Conservation (phyloP, 2,888 invertebrate species). For the Drosophila rellima region DNA sequence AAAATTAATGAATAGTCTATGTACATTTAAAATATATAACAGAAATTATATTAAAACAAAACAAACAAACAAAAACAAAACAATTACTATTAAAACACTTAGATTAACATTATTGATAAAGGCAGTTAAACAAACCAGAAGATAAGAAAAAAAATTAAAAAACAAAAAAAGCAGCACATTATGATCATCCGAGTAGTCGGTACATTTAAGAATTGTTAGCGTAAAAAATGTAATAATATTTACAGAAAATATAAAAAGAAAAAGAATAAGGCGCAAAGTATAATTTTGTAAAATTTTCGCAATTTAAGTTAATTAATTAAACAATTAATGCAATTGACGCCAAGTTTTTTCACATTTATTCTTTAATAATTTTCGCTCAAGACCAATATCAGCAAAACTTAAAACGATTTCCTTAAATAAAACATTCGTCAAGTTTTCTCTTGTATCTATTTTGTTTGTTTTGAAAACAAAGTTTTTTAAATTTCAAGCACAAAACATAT, state of each 20-base stretch:
- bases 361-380: conserved; percentile 57
- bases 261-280: conserved; percentile 60
- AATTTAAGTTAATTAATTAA: conserved; percentile 67
- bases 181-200: conserved; percentile 65
- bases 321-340: conserved; percentile 64
- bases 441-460: conserved; percentile 42
- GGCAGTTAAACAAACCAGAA: conserved; percentile 42
- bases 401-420: conserved; percentile 52
- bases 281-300: conserved; percentile 80
- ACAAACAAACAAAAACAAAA: conserved; percentile 42
- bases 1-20: conserved; percentile 75
- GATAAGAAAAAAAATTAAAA: conserved; percentile 20
- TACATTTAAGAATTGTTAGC: conserved; percentile 74
- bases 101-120: conserved; percentile 70
- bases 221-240: conserved; percentile 67
- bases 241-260: conserved; percentile 39
- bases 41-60: conserved; percentile 70
- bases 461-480: conserved; percentile 44
- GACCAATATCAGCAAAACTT: conserved; percentile 53
- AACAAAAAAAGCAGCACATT: conserved; percentile 45
- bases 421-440: conserved; percentile 32
- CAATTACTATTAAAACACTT: conserved; percentile 69
- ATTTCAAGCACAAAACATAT: conserved; percentile 70
- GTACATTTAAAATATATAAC: conserved; percentile 77
- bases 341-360: conserved; percentile 57